Conservation (phyloP, 2,113 vertebrate species). For the Elachura formosa region DNA sequence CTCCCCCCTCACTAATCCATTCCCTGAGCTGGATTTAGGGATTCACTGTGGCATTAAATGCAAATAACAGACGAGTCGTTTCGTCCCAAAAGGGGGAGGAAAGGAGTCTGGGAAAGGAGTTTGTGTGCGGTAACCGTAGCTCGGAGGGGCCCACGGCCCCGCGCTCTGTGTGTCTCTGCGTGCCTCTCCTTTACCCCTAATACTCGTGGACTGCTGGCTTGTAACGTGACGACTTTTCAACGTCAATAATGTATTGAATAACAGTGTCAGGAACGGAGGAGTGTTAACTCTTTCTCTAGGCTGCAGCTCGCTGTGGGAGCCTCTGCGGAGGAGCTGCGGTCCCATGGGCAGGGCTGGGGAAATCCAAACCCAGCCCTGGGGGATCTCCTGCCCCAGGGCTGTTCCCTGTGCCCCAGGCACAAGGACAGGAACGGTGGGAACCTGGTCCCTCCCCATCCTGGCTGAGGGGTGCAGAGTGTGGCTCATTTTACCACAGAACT, state of each 20-base stretch:
- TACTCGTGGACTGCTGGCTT: slow-evolving; percentile 43
- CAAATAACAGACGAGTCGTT: not conserved
- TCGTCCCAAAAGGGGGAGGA: slow-evolving; percentile 1
- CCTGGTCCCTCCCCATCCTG: not conserved
- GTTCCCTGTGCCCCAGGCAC: rapidly evolving
- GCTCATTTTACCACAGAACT: not conserved
- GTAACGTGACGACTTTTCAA: slow-evolving; percentile 57
- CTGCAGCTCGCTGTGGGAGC: not conserved
- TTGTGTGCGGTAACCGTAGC: slow-evolving; percentile 26
- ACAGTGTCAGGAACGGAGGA: not conserved
- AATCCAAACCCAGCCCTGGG: not conserved
- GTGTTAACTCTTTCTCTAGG: slow-evolving; percentile 7
- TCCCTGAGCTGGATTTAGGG: slow-evolving; percentile 51
- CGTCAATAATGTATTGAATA: slow-evolving; percentile 61
- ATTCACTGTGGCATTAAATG: slow-evolving; percentile 39
- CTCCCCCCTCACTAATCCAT: slow-evolving; percentile 38
- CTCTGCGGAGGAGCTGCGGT: not conserved
- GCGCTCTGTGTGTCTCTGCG: slow-evolving; percentile 15
- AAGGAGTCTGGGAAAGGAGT: slow-evolving; percentile 27
- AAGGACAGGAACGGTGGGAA: rapidly evolving
- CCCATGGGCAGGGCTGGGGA: not conserved
- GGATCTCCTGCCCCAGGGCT: rapidly evolving
- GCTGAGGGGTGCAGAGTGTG: not conserved
- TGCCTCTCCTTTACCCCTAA: slow-evolving; percentile 34
- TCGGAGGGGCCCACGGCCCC: not conserved